phyloP scores from a whole-genome alignment of 2,888 invertebrate species.

The Bibio marci region DNA sequence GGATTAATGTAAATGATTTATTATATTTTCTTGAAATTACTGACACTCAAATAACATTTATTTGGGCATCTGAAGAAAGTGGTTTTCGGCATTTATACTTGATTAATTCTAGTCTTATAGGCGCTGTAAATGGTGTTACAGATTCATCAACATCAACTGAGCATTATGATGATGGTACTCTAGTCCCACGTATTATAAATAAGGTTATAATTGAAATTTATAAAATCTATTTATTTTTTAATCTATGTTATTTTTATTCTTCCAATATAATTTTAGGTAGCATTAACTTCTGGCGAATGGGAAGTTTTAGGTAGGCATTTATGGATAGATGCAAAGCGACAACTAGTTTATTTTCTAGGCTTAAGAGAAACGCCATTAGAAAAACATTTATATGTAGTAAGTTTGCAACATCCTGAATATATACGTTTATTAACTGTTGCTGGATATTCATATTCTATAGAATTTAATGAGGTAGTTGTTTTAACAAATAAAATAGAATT shows the following conservation, averaged over 20 bases:
- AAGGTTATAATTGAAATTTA: conserved; percentile 42
- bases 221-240: conserved; percentile 16
- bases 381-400: conserved; percentile 78
- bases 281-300: conserved; percentile 84
- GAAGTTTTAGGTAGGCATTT: conserved; percentile 71
- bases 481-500: background rate
- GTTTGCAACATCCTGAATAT: conserved; percentile 51
- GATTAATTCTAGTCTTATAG: conserved; percentile 42
- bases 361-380: conserved; percentile 81
- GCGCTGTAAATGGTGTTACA: conserved; percentile 16
- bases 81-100: conserved; percentile 80
- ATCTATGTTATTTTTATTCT: background rate
- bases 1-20: conserved; percentile 89
- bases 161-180: conserved; percentile 14
- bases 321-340: conserved; percentile 67
- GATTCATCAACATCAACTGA: background rate
- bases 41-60: conserved; percentile 39
- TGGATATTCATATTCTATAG: conserved; percentile 71
- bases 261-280: conserved; percentile 34
- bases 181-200: conserved; percentile 44
- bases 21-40: conserved; percentile 54
- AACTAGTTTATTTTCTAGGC: conserved; percentile 81
- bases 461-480: conserved; percentile 51
- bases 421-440: conserved; percentile 60
- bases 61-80: conserved; percentile 88